phyloP scores from a whole-genome alignment of 2,888 invertebrate species.

The Thereva unica region DNA sequence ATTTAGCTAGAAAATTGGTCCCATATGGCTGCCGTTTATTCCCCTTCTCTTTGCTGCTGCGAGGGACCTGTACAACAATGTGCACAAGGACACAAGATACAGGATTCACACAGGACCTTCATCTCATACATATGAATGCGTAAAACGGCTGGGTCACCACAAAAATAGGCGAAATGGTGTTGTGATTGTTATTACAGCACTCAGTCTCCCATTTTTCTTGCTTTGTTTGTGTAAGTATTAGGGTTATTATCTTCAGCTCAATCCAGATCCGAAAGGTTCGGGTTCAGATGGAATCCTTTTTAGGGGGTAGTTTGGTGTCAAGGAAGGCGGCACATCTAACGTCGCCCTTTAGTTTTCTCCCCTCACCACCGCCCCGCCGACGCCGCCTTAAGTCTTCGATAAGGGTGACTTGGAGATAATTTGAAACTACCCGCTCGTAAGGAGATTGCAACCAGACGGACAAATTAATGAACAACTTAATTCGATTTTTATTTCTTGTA shows the following conservation, averaged over 20 bases:
- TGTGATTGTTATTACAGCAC: slow-evolving; percentile 32
- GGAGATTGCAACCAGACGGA: slow-evolving; percentile 35
- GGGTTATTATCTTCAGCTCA: slow-evolving; percentile 9
- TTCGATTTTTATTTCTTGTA: slow-evolving; percentile 41
- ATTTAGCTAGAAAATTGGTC: slow-evolving; percentile 43
- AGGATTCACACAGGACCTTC: background rate
- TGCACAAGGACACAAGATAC: too few species aligned
- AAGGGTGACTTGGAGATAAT: slow-evolving; percentile 37
- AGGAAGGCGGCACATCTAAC: too few species aligned
- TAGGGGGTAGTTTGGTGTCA: too few species aligned
- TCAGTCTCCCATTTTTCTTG: background rate
- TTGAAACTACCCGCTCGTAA: slow-evolving; percentile 35
- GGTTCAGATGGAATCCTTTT: too few species aligned
- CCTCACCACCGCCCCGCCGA: slow-evolving; percentile 4
- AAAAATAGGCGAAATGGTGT: slow-evolving; percentile 9
- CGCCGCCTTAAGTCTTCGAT: slow-evolving; percentile 7
- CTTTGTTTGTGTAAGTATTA: slow-evolving; percentile 1
- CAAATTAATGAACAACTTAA: slow-evolving; percentile 43
- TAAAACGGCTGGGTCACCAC: slow-evolving; percentile 29
- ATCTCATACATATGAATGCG: slow-evolving; percentile 32
- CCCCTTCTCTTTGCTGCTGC: slow-evolving; percentile 17
- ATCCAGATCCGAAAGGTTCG: background rate
- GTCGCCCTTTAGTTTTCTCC: background rate
- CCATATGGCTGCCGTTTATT: slow-evolving; percentile 43
- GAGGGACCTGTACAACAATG: background rate